A percentile compares a stretch with the other conserved stretches of the same genome.
Conservation (phyloP, 2,113 vertebrate genomes). For the Cyprinus carpio region DNA sequence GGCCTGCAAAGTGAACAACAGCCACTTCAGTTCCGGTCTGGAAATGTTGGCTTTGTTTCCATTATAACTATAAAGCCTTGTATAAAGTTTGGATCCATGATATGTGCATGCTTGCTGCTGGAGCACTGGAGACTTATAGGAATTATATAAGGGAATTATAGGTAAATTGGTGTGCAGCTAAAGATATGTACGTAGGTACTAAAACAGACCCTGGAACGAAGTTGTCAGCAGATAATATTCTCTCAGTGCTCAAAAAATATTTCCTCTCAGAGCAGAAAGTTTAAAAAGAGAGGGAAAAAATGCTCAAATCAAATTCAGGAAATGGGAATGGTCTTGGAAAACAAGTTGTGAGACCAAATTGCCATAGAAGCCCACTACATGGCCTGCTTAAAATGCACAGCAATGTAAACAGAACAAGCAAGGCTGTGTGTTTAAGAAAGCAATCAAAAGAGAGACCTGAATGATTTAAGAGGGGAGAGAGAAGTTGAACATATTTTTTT, state of each 20-base stretch:
- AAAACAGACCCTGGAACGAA: conserved; percentile 41
- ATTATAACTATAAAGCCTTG: not conserved
- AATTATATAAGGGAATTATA: conserved; percentile 3
- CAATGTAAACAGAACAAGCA: conserved; percentile 49
- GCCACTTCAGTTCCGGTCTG: conserved; percentile 17
- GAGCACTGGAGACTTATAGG: not conserved
- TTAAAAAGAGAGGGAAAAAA: conserved; percentile 42
- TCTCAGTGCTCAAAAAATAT: conserved; percentile 62
- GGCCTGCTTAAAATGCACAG: conserved; percentile 50
- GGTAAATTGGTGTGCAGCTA: conserved; percentile 34
- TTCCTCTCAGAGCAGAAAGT: conserved; percentile 59
- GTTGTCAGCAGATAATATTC: conserved; percentile 44
- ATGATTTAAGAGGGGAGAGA: conserved; percentile 1
- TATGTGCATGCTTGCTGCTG: not conserved
- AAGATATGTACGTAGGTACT: conserved; percentile 29
- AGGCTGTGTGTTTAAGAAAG: conserved; percentile 49
- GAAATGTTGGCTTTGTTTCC: not conserved
- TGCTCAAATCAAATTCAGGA: conserved; percentile 60
- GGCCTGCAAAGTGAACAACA: not conserved
- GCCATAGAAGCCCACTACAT: conserved; percentile 45
- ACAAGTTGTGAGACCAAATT: conserved; percentile 61
- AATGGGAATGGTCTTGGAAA: conserved; percentile 63
- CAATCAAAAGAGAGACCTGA: conserved; percentile 18
- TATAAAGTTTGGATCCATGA: not conserved
- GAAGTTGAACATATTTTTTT: conserved; percentile 3